Conservation (phyloP, 92 coral and sea anemone genomes). For the Zoanthus solanderi region DNA sequence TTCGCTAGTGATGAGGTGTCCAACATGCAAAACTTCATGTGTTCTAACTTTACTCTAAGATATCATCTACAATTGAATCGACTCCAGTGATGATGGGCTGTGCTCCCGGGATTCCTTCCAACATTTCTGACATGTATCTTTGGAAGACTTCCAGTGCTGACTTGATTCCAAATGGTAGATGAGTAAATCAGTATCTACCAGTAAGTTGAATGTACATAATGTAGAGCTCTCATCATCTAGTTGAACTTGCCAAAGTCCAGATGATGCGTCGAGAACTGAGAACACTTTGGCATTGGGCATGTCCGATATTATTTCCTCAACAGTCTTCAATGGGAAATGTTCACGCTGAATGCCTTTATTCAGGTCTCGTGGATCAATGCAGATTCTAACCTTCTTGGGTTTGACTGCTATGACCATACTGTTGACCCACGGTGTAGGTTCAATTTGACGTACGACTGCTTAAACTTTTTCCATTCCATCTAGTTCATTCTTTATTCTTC, state of each 20-base stretch:
- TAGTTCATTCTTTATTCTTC: constrained; percentile 26
- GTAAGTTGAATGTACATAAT: constrained; percentile 13
- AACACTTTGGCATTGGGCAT: constrained; percentile 47
- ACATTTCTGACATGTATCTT: constrained; percentile 32
- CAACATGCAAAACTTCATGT: constrained; percentile 26
- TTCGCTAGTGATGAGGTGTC: constrained; percentile 32
- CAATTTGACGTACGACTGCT: constrained; percentile 6
- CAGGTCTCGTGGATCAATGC: constrained; percentile 32
- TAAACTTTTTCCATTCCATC: not conserved
- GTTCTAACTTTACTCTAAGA: constrained; percentile 27
- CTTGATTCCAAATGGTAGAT: constrained; percentile 30
- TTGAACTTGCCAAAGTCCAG: constrained; percentile 37
- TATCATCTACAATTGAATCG: constrained; percentile 24
- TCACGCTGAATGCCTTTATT: constrained; percentile 22
- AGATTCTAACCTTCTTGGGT: constrained; percentile 4
- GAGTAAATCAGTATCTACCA: constrained; percentile 15
- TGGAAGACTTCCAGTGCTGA: constrained; percentile 8
- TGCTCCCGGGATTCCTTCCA: constrained; percentile 26
- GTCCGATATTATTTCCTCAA: constrained; percentile 46
- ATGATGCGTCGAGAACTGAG: constrained; percentile 42
- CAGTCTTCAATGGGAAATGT: constrained; percentile 43
- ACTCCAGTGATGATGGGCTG: constrained; percentile 1
- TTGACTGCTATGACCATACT: constrained; percentile 2
- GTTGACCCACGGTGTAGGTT: constrained; percentile 40
- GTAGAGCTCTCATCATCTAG: constrained; percentile 1